These are phyloP conservation scores for Stylophora pistillata DNA, from an alignment of 64 coral and sea anemone genomes.

Conservation along the genomic window DNA sequence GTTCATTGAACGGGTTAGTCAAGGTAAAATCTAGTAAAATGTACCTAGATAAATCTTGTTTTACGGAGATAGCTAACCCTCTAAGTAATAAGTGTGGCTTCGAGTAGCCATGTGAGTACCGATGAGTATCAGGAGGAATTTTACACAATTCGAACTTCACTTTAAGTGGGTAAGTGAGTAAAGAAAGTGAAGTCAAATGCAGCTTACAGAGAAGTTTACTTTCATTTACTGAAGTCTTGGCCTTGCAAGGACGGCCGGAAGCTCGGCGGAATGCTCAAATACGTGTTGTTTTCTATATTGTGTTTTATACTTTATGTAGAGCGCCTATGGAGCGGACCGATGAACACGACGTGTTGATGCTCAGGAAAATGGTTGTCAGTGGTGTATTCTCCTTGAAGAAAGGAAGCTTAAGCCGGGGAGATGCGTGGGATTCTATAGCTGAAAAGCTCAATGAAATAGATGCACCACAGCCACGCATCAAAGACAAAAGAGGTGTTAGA, in stretches of 20 bases:
- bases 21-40: slow-evolving; percentile 14
- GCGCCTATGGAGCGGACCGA: slow-evolving; percentile 46
- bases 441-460: slow-evolving; percentile 58
- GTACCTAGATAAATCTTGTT: slow-evolving; percentile 1
- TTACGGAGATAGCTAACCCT: slow-evolving; percentile 23
- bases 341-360: slow-evolving; percentile 33
- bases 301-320: slow-evolving; percentile 5
- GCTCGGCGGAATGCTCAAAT: not conserved
- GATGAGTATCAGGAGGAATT: slow-evolving; percentile 16
- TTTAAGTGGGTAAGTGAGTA: slow-evolving; percentile 26
- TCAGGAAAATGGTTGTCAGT: slow-evolving; percentile 59
- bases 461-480: slow-evolving; percentile 44
- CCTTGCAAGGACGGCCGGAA: not conserved
- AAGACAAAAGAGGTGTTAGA: slow-evolving; percentile 55
- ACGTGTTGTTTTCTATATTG: not conserved
- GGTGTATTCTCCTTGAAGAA: slow-evolving; percentile 51
- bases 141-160: slow-evolving; percentile 28
- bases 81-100: slow-evolving; percentile 19
- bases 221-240: not conserved
- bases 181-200: slow-evolving; percentile 16
- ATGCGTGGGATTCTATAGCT: slow-evolving; percentile 57
- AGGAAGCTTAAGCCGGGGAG: slow-evolving; percentile 35
- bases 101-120: not conserved
- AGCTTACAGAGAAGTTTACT: not conserved
- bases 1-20: slow-evolving; percentile 26